Evolutionary conservation across 1,140 invertebrate genomes (phyloP).

Genomic region (Ooceraea biroi): DNA sequence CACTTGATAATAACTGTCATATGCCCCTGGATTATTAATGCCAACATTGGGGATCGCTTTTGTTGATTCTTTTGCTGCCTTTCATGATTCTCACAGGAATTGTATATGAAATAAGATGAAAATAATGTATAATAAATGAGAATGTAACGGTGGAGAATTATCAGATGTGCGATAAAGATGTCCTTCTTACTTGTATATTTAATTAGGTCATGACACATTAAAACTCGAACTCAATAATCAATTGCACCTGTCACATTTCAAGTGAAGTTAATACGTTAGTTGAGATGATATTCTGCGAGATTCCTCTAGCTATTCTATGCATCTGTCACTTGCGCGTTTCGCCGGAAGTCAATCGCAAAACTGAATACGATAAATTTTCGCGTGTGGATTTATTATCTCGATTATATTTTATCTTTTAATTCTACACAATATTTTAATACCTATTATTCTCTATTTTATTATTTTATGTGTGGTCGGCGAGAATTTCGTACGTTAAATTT

Average conservation of each 20-base stretch:
- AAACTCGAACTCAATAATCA: conserved; percentile 34
- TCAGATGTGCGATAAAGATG: background rate
- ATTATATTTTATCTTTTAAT: conserved; percentile 9
- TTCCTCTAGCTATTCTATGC: background rate
- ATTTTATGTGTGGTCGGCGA: no score
- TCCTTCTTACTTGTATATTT: conserved; percentile 3
- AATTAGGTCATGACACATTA: conserved; percentile 28
- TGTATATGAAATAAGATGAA: no score
- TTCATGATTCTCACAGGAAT: no score
- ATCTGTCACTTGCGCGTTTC: conserved; percentile 14
- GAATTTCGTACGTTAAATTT: no score
- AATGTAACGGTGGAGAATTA: background rate
- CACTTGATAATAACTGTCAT: no score
- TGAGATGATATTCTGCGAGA: background rate
- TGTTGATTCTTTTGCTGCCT: no score
- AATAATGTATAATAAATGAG: background rate
- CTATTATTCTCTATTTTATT: no score
- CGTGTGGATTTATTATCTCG: background rate
- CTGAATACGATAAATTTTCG: background rate
- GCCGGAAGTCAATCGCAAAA: conserved; percentile 10
- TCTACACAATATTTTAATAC: background rate
- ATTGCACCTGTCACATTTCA: conserved; percentile 36
- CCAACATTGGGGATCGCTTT: no score
- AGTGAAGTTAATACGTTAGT: background rate
- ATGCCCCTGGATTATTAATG: no score